Evolutionary conservation across 2,888 invertebrate species (phyloP).

Genomic region (Tetranychus truncatus): DNA sequence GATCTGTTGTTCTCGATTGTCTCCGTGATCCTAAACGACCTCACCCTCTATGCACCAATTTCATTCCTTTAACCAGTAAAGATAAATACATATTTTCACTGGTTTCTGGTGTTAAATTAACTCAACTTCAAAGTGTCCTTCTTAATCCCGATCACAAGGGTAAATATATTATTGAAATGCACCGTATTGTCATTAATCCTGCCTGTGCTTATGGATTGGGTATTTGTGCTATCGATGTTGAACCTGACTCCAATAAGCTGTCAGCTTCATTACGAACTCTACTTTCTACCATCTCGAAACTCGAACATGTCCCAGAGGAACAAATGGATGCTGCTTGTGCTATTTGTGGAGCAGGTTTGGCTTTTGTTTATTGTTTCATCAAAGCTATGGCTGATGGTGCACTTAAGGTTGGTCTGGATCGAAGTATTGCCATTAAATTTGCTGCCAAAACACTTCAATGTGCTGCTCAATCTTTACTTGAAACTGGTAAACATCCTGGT

Average conservation of each 20-base stretch:
- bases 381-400: constrained; percentile 34
- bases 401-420: constrained; percentile 33
- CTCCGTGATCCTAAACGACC: constrained; percentile 20
- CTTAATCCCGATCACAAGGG: constrained; percentile 22
- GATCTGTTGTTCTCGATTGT: constrained; percentile 12
- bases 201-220: constrained; percentile 19
- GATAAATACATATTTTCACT: constrained; percentile 20
- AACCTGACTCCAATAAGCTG: constrained; percentile 20
- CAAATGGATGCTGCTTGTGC: constrained; percentile 34
- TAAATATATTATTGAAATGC: constrained; percentile 21
- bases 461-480: constrained; percentile 29
- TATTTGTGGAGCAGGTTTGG: constrained; percentile 35
- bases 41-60: constrained; percentile 18
- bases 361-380: constrained; percentile 32
- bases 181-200: constrained; percentile 19
- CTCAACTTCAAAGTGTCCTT: constrained; percentile 14
- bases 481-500: constrained; percentile 29
- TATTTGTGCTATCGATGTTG: constrained; percentile 21
- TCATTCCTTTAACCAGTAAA: constrained; percentile 18
- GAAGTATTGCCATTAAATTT: constrained; percentile 30
- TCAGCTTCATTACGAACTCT: constrained; percentile 18
- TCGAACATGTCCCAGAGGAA: constrained; percentile 32
- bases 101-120: constrained; percentile 16
- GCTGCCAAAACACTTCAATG: constrained; percentile 32
- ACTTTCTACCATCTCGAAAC: constrained; percentile 28